Base-by-base conservation (phyloP, 2,113 vertebrate species). In the Cebidichthys violaceus region DNA sequence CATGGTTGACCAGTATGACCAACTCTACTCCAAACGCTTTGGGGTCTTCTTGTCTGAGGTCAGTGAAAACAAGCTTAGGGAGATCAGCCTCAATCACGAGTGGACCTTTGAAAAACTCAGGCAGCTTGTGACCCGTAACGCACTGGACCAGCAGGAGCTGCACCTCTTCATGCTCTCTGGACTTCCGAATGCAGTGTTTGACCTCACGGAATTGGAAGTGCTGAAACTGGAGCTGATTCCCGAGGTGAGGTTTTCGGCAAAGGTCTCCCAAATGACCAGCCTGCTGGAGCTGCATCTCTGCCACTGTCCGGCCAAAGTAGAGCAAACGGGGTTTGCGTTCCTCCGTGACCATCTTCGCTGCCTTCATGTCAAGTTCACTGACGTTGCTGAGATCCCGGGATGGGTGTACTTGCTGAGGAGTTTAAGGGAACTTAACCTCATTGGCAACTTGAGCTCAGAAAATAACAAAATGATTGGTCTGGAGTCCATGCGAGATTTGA, bases 391-490 rank as follows among this genome's bases (percentile, higher is more conserved):
- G 93, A 99, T 99, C 77, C 98, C 98, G 4, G 89, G 96, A 0
- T 99, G 98, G 98, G 97, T 99, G 41, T 99, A 99, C 88, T 87
- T 99, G 92, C 95, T 99, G 81, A 98, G 96, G 93, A 98, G 95
- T 86, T 95, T 99, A 50, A 95, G 96, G 50, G 98, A 99, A 89
- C 90, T 99, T 60, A 96, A 98, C 88, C 90, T 99, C 41, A 93
- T 96, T 69, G 98, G 98, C 81, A 99, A 97, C 79, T 93, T 99
- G 93, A 99, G 97, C 95, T 98, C 97, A 2, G 98, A 99, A 92
- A 98, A 99, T 72, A 99, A 99, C 92, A 99, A 98, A 93, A 98
- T 99, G 97, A 99, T 99, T 27, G 97, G 97, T 60, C 94, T 99
- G 0, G 98, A 99, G 73, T 99, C 98, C 73, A 96, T 99, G 84